Base-by-base conservation (phyloP, 1,140 invertebrate genomes). In the Caenorhabditis tropicalis region DNA sequence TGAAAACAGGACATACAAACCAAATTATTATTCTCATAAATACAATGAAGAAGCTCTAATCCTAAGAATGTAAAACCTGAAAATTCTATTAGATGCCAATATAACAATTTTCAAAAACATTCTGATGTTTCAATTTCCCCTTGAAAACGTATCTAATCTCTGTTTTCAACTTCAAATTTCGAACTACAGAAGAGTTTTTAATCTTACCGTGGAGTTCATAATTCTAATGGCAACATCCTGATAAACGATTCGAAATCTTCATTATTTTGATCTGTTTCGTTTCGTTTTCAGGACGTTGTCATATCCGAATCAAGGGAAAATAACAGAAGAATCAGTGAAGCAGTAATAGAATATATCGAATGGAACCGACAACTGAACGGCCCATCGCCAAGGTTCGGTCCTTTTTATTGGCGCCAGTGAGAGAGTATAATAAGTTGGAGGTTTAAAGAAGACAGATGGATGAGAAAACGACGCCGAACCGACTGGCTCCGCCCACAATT, bases 271-370 rank as follows among this genome's bases (percentile, higher is more conserved):
- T 43, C 31, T 9, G 65, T 74, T 74, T 43, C 65, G 65, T 19
- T 74, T 74, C 65, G 65, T 74, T 74, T 74, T 74, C 65, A 74
- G 65, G 65, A 74, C 65, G 65, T 19, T 74, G 65, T 74, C 65
- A 74, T 74, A 39, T 43, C 10, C 43, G 36, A 43, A 43, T 74
- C 65, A 74, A 74, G 2, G 5, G 4, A 74, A 43, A 81, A 58
- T 39, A 49, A 27, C 48, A 51, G 27, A 53, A 1, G 79, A 33
- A 31, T 43, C 16, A 33, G 19, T 81, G 33, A 58, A 58, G 65
- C 19, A 43, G 65, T 15, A 60, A 43, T 21, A 12, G n/a, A 21
- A 58, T 27, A 27, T 43, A n/a, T 58, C 5, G 65, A 43, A 74
- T 12, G 33, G 15, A 43, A 43, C 16, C 6, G 16, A 43, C 65